Percentiles rank a stretch among this genome's conserved stretches.
Conservation (phyloP, 2,888 invertebrate species). For the Morinoia aosen region DNA sequence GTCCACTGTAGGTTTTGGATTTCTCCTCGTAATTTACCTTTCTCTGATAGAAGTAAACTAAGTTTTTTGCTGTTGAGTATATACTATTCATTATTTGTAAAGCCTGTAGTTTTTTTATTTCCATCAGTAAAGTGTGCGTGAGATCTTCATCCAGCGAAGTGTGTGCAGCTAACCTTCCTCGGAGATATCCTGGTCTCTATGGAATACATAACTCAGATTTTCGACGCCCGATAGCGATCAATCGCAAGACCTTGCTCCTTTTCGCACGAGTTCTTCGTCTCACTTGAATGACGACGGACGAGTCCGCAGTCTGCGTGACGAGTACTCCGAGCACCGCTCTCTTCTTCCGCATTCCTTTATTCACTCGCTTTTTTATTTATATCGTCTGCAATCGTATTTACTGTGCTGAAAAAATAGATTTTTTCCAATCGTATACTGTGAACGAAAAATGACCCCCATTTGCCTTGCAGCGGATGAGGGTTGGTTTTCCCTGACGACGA, state of each 20-base stretch:
- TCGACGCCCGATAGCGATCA: not conserved
- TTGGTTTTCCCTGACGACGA: not conserved
- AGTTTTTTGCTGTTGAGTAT: too few species aligned
- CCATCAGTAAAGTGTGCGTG: too few species aligned
- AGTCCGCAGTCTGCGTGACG: not conserved
- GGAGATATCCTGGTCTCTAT: too few species aligned
- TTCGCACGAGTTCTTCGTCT: not conserved
- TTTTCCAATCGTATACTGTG: not conserved
- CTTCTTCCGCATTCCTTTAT: not conserved
- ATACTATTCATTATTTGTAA: too few species aligned
- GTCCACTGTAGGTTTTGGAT: not conserved
- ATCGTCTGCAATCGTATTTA: not conserved
- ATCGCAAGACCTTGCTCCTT: not conserved
- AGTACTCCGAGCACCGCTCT: not conserved
- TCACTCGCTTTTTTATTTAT: not conserved
- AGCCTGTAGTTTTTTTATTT: not conserved
- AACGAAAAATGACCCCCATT: not conserved
- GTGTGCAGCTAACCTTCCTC: too few species aligned
- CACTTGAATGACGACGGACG: not conserved
- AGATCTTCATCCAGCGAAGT: too few species aligned
- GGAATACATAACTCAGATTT: not conserved
- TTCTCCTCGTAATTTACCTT: too few species aligned
- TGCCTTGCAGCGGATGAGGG: not conserved
- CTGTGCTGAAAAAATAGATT: not conserved
- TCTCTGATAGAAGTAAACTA: too few species aligned